Conservation (phyloP, 2,797 vertebrate species). For the Argya squamiceps region DNA sequence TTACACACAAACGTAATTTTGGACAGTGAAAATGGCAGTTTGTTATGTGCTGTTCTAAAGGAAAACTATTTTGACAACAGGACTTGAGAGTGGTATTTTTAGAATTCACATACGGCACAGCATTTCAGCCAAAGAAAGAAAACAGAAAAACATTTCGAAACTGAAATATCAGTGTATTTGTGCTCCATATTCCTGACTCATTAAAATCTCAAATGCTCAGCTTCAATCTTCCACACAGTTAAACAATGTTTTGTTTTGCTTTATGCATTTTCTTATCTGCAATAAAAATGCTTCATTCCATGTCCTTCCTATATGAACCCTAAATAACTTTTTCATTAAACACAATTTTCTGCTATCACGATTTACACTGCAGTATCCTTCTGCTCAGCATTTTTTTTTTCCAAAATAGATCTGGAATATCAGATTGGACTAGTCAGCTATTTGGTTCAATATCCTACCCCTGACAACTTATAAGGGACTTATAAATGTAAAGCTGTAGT, state of each 20-base stretch:
- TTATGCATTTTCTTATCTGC: constrained; percentile 6
- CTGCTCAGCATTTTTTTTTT: not conserved
- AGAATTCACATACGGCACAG: constrained; percentile 11
- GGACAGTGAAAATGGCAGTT: not conserved
- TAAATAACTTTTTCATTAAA: constrained; percentile 47
- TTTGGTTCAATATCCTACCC: not conserved
- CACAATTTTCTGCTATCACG: not conserved
- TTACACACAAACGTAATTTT: rapidly evolving
- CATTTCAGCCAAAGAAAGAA: constrained; percentile 42
- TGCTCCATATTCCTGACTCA: constrained; percentile 30
- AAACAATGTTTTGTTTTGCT: constrained; percentile 7
- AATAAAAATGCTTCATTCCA: constrained; percentile 8
- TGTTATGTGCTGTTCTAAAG: not conserved
- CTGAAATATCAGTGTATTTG: constrained; percentile 30
- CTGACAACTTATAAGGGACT: not conserved
- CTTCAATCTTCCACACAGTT: constrained; percentile 47
- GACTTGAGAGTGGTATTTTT: not conserved
- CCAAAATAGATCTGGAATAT: not conserved
- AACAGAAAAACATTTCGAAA: not conserved
- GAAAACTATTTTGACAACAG: constrained; percentile 19
- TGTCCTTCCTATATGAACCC: not conserved
- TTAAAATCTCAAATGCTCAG: constrained; percentile 43
- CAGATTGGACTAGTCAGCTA: not conserved
- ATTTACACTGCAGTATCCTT: not conserved
- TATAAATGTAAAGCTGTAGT: not conserved